Evolutionary conservation across 2,113 vertebrate genomes (phyloP).

Genomic region (Elephantulus edwardii): DNA sequence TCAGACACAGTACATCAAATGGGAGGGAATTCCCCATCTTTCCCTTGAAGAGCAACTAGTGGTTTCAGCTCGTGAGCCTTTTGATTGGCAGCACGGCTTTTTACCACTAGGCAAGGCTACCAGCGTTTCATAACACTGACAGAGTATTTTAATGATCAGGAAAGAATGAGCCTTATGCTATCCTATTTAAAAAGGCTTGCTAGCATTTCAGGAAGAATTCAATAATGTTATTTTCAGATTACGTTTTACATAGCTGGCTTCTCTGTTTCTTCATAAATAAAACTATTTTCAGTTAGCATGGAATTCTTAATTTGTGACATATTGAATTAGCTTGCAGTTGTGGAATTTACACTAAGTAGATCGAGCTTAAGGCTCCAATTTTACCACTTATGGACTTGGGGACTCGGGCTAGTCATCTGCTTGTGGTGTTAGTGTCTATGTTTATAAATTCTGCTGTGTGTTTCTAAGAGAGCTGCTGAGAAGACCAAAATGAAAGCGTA

Average conservation of each 20-base stretch:
- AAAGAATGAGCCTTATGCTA: neutral
- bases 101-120: too few species aligned
- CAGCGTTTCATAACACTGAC: too few species aligned
- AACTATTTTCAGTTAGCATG: neutral
- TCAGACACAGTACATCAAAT: too few species aligned
- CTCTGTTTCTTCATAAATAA: neutral
- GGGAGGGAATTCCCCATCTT: too few species aligned
- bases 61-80: too few species aligned
- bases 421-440: neutral
- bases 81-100: too few species aligned
- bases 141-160: neutral
- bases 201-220: neutral
- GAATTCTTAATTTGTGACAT: neutral
- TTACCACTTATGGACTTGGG: neutral
- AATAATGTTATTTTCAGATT: slow-evolving; percentile 20
- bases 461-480: neutral
- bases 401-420: neutral
- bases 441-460: neutral
- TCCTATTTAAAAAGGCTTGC: slow-evolving; percentile 3
- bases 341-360: neutral
- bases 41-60: too few species aligned
- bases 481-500: slow-evolving; percentile 5
- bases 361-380: neutral
- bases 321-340: neutral
- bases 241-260: neutral